Base-by-base conservation (phyloP, 2,113 vertebrate species). In the Passerina amoena region DNA sequence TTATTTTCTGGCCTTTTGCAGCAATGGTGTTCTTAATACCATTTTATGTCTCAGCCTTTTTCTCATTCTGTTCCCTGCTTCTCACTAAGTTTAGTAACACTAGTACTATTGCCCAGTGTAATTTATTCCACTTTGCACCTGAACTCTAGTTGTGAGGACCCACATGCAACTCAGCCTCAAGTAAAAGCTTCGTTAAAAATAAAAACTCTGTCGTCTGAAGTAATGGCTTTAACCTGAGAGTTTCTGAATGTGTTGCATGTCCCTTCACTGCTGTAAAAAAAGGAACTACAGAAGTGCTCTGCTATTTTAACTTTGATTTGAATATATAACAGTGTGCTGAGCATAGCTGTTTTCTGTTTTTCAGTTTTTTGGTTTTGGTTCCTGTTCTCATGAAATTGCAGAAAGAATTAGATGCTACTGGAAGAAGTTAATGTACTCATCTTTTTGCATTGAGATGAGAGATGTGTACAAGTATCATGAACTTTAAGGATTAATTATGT, bases 91-190 rank as follows among this genome's bases (percentile, higher is more conserved):
- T 78, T 59, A 10, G 8, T 69, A 44, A 9, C 40, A 8, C 61
- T 23, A 33, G 12, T 61, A 13, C 21, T 65, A 1, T 73, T 61
- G 23, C 7, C 38, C 16, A 12, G 0, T 57, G 38, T 2, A 4
- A 15, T 77, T 61, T 77, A 44, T 80, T 81, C 11, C 14, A 15
- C 9, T 73, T 72, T 61, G 21, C 21, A 59, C 37, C 40, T 78
- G 53, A 65, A 38, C 4, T 11, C 8, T 21, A 38, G 20, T 38
- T 88, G 15, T 48, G 33, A 40, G 40, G 23, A 40, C 6, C 60
- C 22, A 4, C 19, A 23, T 21, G 21, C 47, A 63, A 19, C 30
- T 56, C 12, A 27, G 48, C 37, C 11, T 82, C 65, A 82, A 38
- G 6, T 42, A 68, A 72, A 85, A 65, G 19, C 45, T 72, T 68